phyloP scores from a whole-genome alignment of 2,888 invertebrate species.

The Papilio elwesi region DNA sequence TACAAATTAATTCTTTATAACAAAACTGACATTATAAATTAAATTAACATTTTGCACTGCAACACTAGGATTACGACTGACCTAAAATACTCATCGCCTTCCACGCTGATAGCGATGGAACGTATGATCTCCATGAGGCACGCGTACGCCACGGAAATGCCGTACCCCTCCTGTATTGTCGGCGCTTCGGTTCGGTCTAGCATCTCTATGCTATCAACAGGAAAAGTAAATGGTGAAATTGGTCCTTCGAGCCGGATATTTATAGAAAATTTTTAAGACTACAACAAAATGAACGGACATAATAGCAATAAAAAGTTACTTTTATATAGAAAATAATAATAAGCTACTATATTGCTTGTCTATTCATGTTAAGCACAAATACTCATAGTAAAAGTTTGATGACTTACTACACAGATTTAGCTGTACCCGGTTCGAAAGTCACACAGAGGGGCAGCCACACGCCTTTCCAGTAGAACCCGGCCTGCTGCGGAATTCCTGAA shows the following conservation, averaged over 20 bases:
- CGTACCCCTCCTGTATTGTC: conserved; percentile 97
- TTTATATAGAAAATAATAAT: background rate
- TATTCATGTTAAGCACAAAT: background rate
- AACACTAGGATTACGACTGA: conserved; percentile 40
- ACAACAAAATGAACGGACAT: background rate
- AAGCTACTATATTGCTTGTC: background rate
- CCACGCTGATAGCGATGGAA: conserved; percentile 90
- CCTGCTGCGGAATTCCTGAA: conserved; percentile 93
- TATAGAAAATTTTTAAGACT: background rate
- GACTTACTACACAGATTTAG: conserved; percentile 96
- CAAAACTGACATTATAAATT: no score
- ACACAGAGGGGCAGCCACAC: conserved; percentile 96
- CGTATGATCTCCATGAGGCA: conserved; percentile 96
- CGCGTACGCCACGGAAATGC: conserved; percentile 97
- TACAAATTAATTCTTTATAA: no score
- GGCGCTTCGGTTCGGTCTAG: conserved; percentile 98
- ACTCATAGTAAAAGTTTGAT: background rate
- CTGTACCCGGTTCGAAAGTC: conserved; percentile 92
- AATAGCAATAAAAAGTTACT: background rate
- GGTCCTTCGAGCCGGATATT: conserved; percentile 9
- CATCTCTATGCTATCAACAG: conserved; percentile 92
- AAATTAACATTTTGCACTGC: no score
- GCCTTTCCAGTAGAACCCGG: conserved; percentile 96
- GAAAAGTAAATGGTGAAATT: background rate
- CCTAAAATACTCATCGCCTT: conserved; percentile 83